Evolutionary conservation across 2,888 invertebrate genomes (phyloP).

Genomic region (Stenchaetothrips biformis): DNA sequence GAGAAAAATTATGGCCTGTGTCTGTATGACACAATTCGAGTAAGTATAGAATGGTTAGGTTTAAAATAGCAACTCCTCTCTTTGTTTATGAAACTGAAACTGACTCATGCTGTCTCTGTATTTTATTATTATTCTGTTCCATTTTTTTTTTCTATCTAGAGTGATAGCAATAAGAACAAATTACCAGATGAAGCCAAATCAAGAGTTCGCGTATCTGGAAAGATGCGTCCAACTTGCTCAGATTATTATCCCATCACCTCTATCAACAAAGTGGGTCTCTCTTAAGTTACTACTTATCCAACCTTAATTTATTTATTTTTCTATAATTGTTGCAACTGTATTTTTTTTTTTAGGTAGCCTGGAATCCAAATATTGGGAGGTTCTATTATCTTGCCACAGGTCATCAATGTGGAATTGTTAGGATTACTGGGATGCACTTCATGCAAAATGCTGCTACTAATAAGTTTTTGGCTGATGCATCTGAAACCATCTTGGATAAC

Average conservation of each 20-base stretch:
- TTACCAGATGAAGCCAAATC: conserved; percentile 35
- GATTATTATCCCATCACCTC: conserved; percentile 45
- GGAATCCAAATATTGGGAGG: conserved; percentile 50
- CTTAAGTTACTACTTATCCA: conserved; percentile 18
- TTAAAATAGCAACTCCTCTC: not conserved
- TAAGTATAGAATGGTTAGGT: not conserved
- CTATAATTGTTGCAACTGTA: conserved; percentile 23
- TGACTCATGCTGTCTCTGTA: not conserved
- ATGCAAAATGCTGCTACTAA: not conserved
- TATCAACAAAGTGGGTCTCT: conserved; percentile 33
- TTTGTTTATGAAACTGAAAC: not conserved
- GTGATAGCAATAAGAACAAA: not conserved
- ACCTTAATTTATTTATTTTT: not conserved
- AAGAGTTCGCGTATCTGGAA: conserved; percentile 37
- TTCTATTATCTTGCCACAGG: conserved; percentile 47
- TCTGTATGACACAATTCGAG: not conserved
- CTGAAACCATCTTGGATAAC: not conserved
- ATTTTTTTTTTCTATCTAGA: not conserved
- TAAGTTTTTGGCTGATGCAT: not conserved
- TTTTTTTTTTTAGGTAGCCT: conserved; percentile 42
- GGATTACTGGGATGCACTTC: conserved; percentile 39
- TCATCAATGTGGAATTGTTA: conserved; percentile 48
- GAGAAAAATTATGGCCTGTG: conserved; percentile 9
- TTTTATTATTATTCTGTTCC: not conserved
- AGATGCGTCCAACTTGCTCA: conserved; percentile 39